phyloP scores from a whole-genome alignment of 2,797 vertebrate genomes.

The Molossus alvarezi region DNA sequence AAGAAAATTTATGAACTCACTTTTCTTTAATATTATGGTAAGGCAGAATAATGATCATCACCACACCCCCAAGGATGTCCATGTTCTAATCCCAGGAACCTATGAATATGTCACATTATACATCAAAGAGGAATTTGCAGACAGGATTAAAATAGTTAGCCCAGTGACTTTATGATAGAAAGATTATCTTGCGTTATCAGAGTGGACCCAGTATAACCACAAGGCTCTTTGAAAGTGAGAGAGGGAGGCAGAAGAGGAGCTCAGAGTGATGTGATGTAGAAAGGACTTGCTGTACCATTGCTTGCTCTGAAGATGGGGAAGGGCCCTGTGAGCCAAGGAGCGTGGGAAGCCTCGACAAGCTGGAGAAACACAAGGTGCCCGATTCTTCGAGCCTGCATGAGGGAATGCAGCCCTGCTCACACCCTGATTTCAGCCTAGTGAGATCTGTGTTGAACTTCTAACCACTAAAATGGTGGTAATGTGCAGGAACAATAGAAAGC shows the following conservation, averaged over 20 bases:
- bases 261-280: neutral
- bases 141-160: neutral
- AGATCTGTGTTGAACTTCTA: neutral
- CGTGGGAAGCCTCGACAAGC: neutral
- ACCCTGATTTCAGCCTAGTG: neutral
- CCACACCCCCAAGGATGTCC: neutral
- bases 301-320: conserved; percentile 10
- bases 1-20: conserved; percentile 49
- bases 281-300: neutral
- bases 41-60: neutral
- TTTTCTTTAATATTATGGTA: neutral
- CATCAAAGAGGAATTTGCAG: conserved; percentile 6
- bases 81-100: neutral
- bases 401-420: neutral
- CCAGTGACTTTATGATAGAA: neutral
- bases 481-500: conserved; percentile 37
- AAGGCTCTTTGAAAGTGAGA: conserved; percentile 43
- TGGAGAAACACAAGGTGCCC: neutral
- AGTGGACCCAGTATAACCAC: neutral
- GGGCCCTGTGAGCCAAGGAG: neutral
- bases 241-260: neutral
- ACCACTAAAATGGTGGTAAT: conserved; percentile 11
- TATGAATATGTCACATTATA: neutral
- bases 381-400: neutral
- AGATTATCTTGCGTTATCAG: conserved; percentile 38